Conservation (phyloP, 2,113 vertebrate species). For the Esox niger region DNA sequence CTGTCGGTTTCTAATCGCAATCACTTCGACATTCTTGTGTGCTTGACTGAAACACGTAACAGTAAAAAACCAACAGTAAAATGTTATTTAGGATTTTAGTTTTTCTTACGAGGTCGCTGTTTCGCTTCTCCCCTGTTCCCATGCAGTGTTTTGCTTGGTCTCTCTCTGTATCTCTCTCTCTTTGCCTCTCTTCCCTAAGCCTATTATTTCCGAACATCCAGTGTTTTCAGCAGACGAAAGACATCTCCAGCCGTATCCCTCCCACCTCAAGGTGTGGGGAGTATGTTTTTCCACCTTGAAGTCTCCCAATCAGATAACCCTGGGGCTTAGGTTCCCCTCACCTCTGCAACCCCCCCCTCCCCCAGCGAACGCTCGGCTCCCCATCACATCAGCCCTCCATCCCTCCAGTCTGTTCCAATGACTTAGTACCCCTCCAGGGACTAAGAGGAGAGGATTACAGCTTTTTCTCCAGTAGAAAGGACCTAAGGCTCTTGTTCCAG, state of each 20-base stretch:
- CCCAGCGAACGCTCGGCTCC: slow-evolving; percentile 3
- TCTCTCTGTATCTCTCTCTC: slow-evolving; percentile 21
- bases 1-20: background rate
- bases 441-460: slow-evolving; percentile 21
- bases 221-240: slow-evolving; percentile 35
- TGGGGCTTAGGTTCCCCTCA: background rate
- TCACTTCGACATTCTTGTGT: background rate
- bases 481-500: slow-evolving; percentile 29
- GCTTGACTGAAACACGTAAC: background rate
- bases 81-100: too few species aligned
- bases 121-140: background rate
- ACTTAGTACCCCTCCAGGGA: slow-evolving; percentile 6
- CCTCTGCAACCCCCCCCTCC: slow-evolving; percentile 7
- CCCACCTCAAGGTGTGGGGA: slow-evolving; percentile 21
- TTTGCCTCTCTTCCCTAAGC: too few species aligned
- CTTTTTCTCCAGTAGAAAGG: slow-evolving; percentile 13
- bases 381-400: background rate
- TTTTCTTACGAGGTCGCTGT: background rate
- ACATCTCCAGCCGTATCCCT: slow-evolving; percentile 43
- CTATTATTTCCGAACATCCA: slow-evolving; percentile 31
- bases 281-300: slow-evolving; percentile 40
- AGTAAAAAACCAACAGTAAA: background rate
- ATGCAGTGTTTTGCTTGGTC: background rate
- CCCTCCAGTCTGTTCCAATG: slow-evolving; percentile 10
- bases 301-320: slow-evolving; percentile 33